These are phyloP conservation scores for Temnothorax curvispinosus DNA, from an alignment of 1,140 invertebrate species.

Conservation along the genomic window DNA sequence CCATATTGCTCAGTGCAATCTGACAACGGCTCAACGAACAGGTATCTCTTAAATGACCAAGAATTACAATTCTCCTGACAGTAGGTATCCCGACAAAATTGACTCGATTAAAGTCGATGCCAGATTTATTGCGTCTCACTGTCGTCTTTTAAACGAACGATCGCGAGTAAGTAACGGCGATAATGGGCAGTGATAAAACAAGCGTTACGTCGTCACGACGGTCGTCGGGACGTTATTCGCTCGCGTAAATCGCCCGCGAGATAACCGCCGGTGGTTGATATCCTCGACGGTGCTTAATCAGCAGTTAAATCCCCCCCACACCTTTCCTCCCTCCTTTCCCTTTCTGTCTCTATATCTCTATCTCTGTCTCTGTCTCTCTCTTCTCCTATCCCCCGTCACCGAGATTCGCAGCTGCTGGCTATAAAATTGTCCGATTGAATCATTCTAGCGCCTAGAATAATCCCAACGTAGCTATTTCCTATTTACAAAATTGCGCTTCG, in stretches of 20 bases:
- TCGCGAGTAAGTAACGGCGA: conserved; percentile 31
- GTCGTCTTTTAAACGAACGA: conserved; percentile 11
- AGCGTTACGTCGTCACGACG: conserved; percentile 34
- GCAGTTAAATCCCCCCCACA: conserved; percentile 40
- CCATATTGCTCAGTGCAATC: background rate
- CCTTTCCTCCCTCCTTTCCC: background rate
- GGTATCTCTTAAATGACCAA: background rate
- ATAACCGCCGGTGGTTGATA: conserved; percentile 51
- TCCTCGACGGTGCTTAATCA: conserved; percentile 52
- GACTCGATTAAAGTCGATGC: conserved; percentile 36
- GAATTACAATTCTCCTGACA: background rate
- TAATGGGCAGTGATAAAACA: conserved; percentile 55
- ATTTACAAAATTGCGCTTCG: conserved; percentile 70
- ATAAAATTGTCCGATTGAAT: conserved; percentile 66
- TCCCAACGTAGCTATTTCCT: conserved; percentile 64
- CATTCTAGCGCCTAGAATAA: conserved; percentile 64
- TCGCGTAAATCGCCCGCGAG: conserved; percentile 52
- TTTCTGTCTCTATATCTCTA: background rate
- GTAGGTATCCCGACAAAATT: background rate
- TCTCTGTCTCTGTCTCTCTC: background rate
- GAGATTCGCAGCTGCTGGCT: conserved; percentile 59
- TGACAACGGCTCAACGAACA: background rate
- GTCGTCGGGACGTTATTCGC: conserved; percentile 48
- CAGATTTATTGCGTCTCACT: conserved; percentile 25
- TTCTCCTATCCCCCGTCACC: background rate